These are phyloP conservation scores for Myotis davidii DNA, from an alignment of 2,113 vertebrate genomes.

Conservation along the genomic window DNA sequence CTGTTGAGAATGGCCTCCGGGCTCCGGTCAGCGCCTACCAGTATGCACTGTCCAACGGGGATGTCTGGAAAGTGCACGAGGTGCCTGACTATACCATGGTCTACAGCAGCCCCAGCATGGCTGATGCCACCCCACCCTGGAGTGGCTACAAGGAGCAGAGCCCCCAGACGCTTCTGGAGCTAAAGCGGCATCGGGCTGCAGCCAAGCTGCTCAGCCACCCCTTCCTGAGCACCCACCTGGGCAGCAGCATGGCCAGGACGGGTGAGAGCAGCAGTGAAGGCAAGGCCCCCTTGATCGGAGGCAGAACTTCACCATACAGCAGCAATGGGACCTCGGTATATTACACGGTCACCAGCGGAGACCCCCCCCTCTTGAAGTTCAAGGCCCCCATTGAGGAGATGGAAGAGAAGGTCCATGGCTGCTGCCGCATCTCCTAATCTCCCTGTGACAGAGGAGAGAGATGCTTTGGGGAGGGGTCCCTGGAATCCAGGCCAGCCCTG, in stretches of 20 bases:
- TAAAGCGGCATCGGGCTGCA: conserved; percentile 95
- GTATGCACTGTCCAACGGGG: conserved; percentile 85
- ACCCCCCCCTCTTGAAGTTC: conserved; percentile 94
- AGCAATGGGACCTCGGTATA: conserved; percentile 94
- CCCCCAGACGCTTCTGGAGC: conserved; percentile 94
- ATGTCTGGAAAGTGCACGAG: conserved; percentile 83
- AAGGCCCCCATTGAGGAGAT: conserved; percentile 95
- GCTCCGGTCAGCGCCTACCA: conserved; percentile 84
- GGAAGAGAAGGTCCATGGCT: conserved; percentile 90
- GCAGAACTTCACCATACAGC: conserved; percentile 92
- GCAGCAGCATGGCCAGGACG: conserved; percentile 85
- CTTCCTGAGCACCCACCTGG: conserved; percentile 92
- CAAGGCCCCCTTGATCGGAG: conserved; percentile 89
- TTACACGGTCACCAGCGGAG: conserved; percentile 95
- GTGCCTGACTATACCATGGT: conserved; percentile 80
- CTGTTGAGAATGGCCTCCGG: conserved; percentile 87
- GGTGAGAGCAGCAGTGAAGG: conserved; percentile 85
- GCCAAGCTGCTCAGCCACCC: conserved; percentile 94
- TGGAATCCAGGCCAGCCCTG: conserved; percentile 40
- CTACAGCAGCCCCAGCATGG: conserved; percentile 74
- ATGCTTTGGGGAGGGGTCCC: background rate
- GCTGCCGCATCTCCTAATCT: conserved; percentile 95
- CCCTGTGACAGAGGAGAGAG: background rate
- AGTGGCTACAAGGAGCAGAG: conserved; percentile 88
- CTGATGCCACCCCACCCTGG: conserved; percentile 83